phyloP scores from a whole-genome alignment of 1,140 invertebrate genomes.

The Nasonia longicornis region DNA sequence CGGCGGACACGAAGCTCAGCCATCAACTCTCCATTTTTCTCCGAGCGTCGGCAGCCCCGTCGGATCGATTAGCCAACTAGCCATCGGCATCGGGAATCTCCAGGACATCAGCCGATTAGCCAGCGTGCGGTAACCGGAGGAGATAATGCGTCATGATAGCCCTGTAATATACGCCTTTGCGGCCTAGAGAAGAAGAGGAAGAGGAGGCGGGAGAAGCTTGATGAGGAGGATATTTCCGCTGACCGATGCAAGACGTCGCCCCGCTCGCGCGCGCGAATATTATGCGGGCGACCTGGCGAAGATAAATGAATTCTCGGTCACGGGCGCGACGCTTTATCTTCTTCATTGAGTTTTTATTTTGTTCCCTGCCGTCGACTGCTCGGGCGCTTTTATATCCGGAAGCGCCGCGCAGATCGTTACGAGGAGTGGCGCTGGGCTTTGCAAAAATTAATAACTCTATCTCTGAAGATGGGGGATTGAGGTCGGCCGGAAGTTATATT shows the following conservation, averaged over 20 bases:
- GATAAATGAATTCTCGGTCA: conserved; percentile 15
- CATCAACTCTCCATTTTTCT: not conserved
- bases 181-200: not conserved
- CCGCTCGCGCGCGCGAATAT: not conserved
- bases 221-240: not conserved
- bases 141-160: not conserved
- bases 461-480: not conserved
- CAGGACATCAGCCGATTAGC: not conserved
- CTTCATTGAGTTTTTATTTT: conserved; percentile 1
- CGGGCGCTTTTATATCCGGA: not conserved
- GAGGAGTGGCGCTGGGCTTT: not conserved
- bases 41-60: not conserved
- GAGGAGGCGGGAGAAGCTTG: not conserved
- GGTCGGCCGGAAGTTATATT: not conserved
- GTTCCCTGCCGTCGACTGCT: not conserved
- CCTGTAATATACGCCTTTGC: not conserved
- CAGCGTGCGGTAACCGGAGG: not conserved
- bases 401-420: not conserved
- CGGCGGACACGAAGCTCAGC: not conserved
- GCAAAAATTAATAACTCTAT: conserved; percentile 1
- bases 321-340: conserved; percentile 11
- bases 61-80: not conserved
- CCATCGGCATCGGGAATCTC: conserved; percentile 5
- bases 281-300: conserved; percentile 7
- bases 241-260: conserved; percentile 21